Evolutionary conservation across 2,797 vertebrate genomes (phyloP), one percentile per base, ranked within the genome.

Genomic region (Poeciliopsis gracilis): DNA sequence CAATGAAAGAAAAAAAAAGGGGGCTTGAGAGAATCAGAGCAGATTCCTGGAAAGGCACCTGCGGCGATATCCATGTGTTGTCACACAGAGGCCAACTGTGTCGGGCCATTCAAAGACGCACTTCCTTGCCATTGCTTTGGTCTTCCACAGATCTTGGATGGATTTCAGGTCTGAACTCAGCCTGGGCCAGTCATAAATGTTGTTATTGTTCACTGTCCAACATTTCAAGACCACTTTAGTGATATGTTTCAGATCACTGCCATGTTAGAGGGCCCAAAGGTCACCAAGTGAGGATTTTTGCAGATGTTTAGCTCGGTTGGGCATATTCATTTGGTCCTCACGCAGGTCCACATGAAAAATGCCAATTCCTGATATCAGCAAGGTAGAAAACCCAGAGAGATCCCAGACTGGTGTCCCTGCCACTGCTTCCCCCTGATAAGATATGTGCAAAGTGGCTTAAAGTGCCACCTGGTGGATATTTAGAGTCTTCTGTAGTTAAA

Each of bases 31-130:
- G 87, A 88, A 89, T 82, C 82, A 88, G 84, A 86, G 82, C 82
- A 87, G 87, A 93, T 91, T 93, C 90, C 90, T 91, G 85, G 91
- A 94, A 93, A 71, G 86, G 85, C 89, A 94, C 92, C 92, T 92
- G 90, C 89, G 90, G 88, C 18, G 86, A 82, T 84, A 75, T 79
- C 71, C 74, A 75, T 61, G 79, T 82, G 49, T 79, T 79, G 77
- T 83, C 78, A 78, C 77, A 91, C 86, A 89, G 85, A 89, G 74
- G 63, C 77, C 72, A 74, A 78, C 83, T 89, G 84, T 87, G 88
- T 84, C 72, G 69, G 77, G 84, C 73, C 76, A 16, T 69, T 77
- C 25, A 6, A 25, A 84, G 69, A 82, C 81, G 78, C 46, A 63
- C 53, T 76, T 49, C 51, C 63, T 71, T 59, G 53, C 28, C 70